phyloP scores from a whole-genome alignment of 2,113 vertebrate genomes.

The Paralichthys olivaceus region DNA sequence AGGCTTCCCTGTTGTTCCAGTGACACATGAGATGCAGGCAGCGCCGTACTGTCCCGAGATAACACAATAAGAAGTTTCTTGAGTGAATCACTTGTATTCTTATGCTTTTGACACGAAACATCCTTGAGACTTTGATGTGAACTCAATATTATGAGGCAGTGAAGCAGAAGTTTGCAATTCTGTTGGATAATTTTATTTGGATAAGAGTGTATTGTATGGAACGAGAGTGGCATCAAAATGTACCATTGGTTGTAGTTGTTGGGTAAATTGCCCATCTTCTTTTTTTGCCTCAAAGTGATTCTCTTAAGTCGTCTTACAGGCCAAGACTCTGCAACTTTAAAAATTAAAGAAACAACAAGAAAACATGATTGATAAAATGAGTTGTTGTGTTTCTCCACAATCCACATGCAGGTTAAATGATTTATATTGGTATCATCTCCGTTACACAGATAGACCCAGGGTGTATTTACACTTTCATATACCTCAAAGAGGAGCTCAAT shows the following conservation, averaged over 20 bases:
- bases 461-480: background rate
- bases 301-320: background rate
- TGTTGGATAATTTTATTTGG: slow-evolving; percentile 41
- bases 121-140: slow-evolving; percentile 32
- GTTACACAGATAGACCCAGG: background rate
- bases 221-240: slow-evolving; percentile 24
- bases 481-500: background rate
- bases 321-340: slow-evolving; percentile 3
- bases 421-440: background rate
- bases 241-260: slow-evolving; percentile 8
- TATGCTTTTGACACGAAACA: slow-evolving; percentile 39
- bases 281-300: slow-evolving; percentile 12
- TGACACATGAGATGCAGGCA: slow-evolving; percentile 61
- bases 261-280: background rate
- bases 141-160: slow-evolving; percentile 36
- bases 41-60: slow-evolving; percentile 50
- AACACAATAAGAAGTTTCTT: slow-evolving; percentile 52
- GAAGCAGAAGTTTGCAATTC: slow-evolving; percentile 41
- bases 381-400: no score
- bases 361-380: no score
- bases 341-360: background rate
- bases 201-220: background rate
- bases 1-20: slow-evolving; percentile 48
- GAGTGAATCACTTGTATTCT: slow-evolving; percentile 52
- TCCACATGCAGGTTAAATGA: no score